phyloP scores from a whole-genome alignment of 2,113 vertebrate species.

The Leiothrix lutea region DNA sequence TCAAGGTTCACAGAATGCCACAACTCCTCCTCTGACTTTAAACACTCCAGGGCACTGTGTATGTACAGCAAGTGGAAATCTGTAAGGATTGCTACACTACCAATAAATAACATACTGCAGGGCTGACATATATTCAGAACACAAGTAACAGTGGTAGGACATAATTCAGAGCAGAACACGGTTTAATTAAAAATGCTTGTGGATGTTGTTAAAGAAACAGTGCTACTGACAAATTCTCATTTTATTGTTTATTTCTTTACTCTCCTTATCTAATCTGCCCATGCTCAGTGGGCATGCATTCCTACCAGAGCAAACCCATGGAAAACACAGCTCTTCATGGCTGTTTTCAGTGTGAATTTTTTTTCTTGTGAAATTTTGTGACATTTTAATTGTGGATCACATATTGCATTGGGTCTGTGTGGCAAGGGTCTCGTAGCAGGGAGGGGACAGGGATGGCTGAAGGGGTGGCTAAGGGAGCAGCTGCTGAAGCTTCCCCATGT shows the following conservation, averaged over 20 bases:
- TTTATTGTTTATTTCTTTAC: background rate
- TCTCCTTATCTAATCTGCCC: background rate
- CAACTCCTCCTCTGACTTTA: background rate
- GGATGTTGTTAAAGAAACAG: background rate
- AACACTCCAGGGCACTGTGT: background rate
- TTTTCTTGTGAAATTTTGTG: background rate
- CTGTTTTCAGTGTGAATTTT: background rate
- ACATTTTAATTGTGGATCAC: background rate
- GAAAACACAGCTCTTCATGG: background rate
- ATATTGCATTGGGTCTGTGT: background rate
- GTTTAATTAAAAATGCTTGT: constrained; percentile 9
- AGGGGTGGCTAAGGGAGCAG: background rate
- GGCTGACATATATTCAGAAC: background rate
- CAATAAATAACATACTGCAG: background rate
- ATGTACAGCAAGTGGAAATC: background rate
- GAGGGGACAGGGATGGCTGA: background rate
- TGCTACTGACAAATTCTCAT: background rate
- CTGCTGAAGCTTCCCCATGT: background rate
- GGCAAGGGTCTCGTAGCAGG: background rate
- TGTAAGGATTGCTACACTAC: background rate
- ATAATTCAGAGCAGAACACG: background rate
- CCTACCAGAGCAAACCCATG: background rate
- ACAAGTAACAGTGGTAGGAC: background rate
- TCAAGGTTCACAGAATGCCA: background rate
- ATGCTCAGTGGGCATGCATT: background rate